Conservation (phyloP, 2,797 vertebrate genomes). For the Eleutherodactylus coqui region DNA sequence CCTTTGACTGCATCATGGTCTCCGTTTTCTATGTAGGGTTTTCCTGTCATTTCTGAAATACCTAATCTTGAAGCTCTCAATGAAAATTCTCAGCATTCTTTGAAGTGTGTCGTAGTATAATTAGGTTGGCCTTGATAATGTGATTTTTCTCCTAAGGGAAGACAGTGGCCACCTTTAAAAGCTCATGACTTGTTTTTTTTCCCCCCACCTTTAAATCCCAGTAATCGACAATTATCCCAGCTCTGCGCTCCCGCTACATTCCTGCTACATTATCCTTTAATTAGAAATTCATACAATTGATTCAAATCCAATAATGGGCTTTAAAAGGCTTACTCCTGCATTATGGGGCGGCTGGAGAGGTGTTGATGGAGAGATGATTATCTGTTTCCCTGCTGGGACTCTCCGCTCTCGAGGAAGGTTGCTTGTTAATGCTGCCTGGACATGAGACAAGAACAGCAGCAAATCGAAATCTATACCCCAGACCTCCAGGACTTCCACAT, state of each 20-base stretch:
- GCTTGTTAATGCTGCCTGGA: conserved; percentile 18
- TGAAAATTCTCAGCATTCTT: background rate
- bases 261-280: conserved; percentile 55
- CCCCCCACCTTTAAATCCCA: conserved; percentile 21
- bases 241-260: conserved; percentile 21
- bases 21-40: no score
- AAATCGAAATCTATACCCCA: background rate
- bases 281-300: conserved; percentile 61
- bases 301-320: conserved; percentile 60
- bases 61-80: background rate
- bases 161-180: conserved; percentile 31
- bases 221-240: conserved; percentile 26
- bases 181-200: background rate
- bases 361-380: conserved; percentile 53
- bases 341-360: conserved; percentile 16
- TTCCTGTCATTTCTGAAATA: background rate
- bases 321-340: conserved; percentile 45
- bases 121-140: background rate
- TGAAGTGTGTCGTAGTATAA: no score
- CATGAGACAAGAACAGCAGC: background rate
- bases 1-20: no score
- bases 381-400: conserved; percentile 33
- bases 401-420: background rate
- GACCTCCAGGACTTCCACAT: background rate
- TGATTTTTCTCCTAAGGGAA: conserved; percentile 11